phyloP scores from a whole-genome alignment of 2,113 vertebrate genomes.

The Corythaixoides concolor region DNA sequence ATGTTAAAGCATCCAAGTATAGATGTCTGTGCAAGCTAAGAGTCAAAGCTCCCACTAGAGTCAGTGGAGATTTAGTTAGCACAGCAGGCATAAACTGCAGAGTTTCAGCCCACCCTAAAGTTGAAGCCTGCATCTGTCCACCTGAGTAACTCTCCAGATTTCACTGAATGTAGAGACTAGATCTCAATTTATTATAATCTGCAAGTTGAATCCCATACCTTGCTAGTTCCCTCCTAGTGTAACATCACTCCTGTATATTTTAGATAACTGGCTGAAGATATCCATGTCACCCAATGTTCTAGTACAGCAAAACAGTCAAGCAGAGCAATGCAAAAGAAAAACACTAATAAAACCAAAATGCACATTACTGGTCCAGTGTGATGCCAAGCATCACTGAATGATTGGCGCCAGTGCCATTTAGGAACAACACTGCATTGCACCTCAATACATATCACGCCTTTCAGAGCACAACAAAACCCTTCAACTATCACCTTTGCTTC shows the following conservation, averaged over 20 bases:
- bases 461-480: not conserved
- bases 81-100: not conserved
- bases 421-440: not conserved
- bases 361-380: not conserved
- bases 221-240: not conserved
- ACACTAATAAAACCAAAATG: not conserved
- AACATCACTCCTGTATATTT: not conserved
- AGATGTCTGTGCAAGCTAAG: not conserved
- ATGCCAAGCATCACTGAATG: not conserved
- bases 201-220: not conserved
- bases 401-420: not conserved
- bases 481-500: not conserved
- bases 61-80: not conserved
- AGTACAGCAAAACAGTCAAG: not conserved
- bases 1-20: fast-evolving
- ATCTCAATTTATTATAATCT: not conserved
- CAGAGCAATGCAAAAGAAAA: not conserved
- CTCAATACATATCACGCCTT: not conserved
- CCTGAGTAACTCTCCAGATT: not conserved
- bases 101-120: not conserved
- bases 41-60: not conserved
- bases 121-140: not conserved
- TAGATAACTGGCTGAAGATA: not conserved
- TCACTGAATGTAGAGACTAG: not conserved
- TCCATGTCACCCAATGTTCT: fast-evolving